Conservation (phyloP, 2,797 vertebrate species). For the Myotis myotis region DNA sequence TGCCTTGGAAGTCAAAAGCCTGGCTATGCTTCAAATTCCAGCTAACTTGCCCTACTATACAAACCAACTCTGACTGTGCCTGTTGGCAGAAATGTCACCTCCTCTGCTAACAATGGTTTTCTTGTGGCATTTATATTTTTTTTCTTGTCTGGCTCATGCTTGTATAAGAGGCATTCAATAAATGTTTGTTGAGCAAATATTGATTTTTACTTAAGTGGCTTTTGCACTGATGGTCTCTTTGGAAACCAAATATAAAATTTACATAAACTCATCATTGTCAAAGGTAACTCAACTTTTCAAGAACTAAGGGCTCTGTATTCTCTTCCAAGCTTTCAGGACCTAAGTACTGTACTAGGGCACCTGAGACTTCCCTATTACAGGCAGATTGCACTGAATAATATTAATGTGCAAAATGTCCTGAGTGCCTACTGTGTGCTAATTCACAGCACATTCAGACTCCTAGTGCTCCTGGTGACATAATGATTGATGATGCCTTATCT, state of each 20-base stretch:
- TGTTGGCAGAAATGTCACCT: background rate
- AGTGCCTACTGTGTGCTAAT: background rate
- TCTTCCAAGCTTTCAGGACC: background rate
- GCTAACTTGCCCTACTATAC: background rate
- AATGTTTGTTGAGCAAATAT: background rate
- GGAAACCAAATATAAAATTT: slow-evolving; percentile 34
- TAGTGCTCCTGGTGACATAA: background rate
- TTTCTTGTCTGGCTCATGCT: background rate
- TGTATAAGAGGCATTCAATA: background rate
- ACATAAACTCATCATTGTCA: background rate
- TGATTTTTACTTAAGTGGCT: background rate
- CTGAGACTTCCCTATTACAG: background rate
- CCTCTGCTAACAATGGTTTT: background rate
- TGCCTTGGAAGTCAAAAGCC: background rate
- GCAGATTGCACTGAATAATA: background rate
- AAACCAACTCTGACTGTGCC: background rate
- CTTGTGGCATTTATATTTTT: background rate
- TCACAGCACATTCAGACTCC: background rate
- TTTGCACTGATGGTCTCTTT: background rate
- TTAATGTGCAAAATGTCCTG: background rate
- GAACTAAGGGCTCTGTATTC: background rate
- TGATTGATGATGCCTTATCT: background rate
- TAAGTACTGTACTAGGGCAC: background rate
- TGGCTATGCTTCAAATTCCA: background rate
- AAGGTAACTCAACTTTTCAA: background rate